phyloP scores from a whole-genome alignment of 2,797 vertebrate genomes.

The Alcedo quadribrachys region DNA sequence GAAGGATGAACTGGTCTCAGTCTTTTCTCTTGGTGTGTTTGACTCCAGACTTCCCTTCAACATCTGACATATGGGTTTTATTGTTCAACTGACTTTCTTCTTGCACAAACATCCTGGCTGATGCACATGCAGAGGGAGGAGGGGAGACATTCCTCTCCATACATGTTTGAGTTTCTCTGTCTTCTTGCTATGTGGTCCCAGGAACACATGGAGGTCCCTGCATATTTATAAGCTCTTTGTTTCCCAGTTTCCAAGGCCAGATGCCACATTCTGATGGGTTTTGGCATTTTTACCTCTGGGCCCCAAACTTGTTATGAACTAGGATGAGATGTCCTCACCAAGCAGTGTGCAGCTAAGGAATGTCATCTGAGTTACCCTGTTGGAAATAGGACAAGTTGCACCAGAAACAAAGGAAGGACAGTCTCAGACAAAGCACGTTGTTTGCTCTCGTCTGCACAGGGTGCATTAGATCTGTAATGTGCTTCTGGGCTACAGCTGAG shows the following conservation, averaged over 20 bases:
- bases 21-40: neutral
- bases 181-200: constrained; percentile 37
- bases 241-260: neutral
- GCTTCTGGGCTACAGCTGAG: neutral
- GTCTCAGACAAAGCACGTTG: neutral
- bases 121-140: neutral
- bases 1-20: neutral
- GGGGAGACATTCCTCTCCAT: neutral
- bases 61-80: constrained; percentile 28
- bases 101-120: constrained; percentile 26
- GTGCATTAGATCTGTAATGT: rapidly evolving
- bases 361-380: rapidly evolving
- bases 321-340: neutral
- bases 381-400: neutral
- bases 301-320: neutral
- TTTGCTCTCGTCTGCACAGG: neutral
- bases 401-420: neutral
- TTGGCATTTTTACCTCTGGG: neutral
- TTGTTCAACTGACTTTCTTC: constrained; percentile 46
- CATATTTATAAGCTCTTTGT: neutral
- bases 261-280: neutral
- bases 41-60: neutral
- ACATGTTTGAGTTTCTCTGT: neutral
- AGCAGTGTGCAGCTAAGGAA: neutral
- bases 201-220: neutral